Base-by-base conservation (phyloP, 92 coral and sea anemone species). In the Porites rus region DNA sequence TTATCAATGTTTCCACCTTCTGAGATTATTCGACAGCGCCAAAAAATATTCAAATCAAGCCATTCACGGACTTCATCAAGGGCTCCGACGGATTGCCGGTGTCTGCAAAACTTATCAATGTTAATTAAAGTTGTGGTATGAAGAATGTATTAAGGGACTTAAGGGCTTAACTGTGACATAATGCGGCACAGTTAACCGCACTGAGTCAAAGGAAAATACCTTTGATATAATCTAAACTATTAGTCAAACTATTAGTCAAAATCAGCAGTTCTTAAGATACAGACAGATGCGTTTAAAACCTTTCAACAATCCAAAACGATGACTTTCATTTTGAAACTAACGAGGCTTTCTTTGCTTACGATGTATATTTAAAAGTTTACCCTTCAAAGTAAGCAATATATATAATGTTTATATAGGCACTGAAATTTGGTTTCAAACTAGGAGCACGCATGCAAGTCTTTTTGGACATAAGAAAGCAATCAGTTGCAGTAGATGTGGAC, bases 311-410 rank as follows among this genome's bases (percentile, higher is more conserved):
- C 46, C 6, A 38, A 0, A 38, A 0, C 46, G 6, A 38, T 38
- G 46, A 38, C 46, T 38, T 38, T 38, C 46, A 38, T 38, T 38
- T 38, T 38, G 6, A 38, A 38, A 38, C 6, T 38, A 38, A 38
- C 46, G 46, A 38, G 46, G 46, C 46, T 38, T 38, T 38, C 46
- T 38, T 38, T 38, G 46, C 46, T 38, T 38, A 38, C 46, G 46
- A 0, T 2, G 22, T 43, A 10, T 69, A 69, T 69, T 25, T 69
- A 56, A 68, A 81, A 20, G 76, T 81, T 81, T 81, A 56, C 20
- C 38, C 53, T 4, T 12, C 6, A 81, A 81, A 81, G 70, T 21
- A 69, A 81, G 70, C 85, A 69, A 69, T 81, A 81, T 80, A 54
- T 25, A 2, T n/a, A 65, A 51, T 66, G 83, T 65, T 79, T 50